Evolutionary conservation across 2,888 invertebrate genomes (phyloP).

Genomic region (Operophtera brumata): DNA sequence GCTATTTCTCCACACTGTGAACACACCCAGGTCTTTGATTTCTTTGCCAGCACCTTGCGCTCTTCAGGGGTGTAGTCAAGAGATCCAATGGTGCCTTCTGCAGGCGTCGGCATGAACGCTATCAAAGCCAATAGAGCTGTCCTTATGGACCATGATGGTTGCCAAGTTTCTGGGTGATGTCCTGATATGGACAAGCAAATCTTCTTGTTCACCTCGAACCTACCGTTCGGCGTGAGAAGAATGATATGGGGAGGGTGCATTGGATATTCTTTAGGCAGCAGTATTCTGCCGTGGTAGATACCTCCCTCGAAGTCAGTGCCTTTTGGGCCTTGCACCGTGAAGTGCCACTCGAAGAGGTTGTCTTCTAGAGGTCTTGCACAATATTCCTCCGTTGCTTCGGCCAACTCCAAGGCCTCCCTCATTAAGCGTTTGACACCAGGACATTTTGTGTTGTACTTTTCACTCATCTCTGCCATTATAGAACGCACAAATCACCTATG

Average conservation of each 20-base stretch:
- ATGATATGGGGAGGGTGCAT: slow-evolving; percentile 99
- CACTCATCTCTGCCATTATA: slow-evolving; percentile 67
- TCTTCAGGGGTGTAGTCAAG: slow-evolving; percentile 94
- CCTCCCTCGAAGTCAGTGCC: slow-evolving; percentile 95
- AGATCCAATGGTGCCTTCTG: slow-evolving; percentile 94
- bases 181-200: slow-evolving; percentile 97
- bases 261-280: slow-evolving; percentile 96
- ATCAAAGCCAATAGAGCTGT: slow-evolving; percentile 95
- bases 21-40: slow-evolving; percentile 77
- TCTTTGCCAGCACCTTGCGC: slow-evolving; percentile 88
- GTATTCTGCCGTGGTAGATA: slow-evolving; percentile 94
- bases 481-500: slow-evolving; percentile 1
- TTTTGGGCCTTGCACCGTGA: slow-evolving; percentile 94
- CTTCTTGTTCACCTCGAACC: slow-evolving; percentile 96
- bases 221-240: slow-evolving; percentile 94
- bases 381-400: slow-evolving; percentile 93
- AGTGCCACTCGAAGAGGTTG: slow-evolving; percentile 98
- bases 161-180: slow-evolving; percentile 99
- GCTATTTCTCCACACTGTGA: slow-evolving; percentile 69
- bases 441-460: slow-evolving; percentile 77
- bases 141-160: slow-evolving; percentile 97
- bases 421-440: slow-evolving; percentile 95
- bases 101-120: slow-evolving; percentile 96
- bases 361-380: slow-evolving; percentile 95
- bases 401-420: slow-evolving; percentile 93